Percentiles rank a stretch among this genome's conserved stretches.
Evolutionary conservation across 2,797 vertebrate species (phyloP).

Genomic region (Sebastes goodei): DNA sequence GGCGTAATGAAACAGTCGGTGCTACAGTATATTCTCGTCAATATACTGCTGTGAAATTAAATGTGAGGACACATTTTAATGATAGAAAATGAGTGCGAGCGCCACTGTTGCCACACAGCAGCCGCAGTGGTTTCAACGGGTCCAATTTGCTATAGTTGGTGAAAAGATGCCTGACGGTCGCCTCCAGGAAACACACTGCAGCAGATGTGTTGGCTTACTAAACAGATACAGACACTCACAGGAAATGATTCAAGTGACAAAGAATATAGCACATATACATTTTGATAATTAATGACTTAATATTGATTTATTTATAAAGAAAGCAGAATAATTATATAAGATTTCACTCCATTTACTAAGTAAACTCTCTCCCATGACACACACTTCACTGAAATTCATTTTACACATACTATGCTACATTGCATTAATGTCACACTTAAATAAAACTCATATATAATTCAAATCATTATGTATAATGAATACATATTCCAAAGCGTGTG

Average conservation of each 20-base stretch:
- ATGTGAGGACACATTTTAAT: not conserved
- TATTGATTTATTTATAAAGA: not conserved
- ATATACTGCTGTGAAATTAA: not conserved
- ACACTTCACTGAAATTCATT: not conserved
- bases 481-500: not conserved
- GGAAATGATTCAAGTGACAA: not conserved
- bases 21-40: not conserved
- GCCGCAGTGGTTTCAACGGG: not conserved
- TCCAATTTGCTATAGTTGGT: not conserved
- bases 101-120: not conserved
- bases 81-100: not conserved
- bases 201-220: not conserved
- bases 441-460: slow-evolving; percentile 19
- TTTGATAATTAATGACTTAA: not conserved
- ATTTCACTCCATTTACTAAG: not conserved
- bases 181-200: not conserved
- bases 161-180: not conserved
- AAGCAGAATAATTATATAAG: not conserved
- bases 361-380: not conserved
- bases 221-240: not conserved
- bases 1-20: not conserved
- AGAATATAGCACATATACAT: not conserved
- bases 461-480: slow-evolving; percentile 1
- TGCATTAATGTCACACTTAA: not conserved
- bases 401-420: not conserved